Conservation (phyloP, 1,140 invertebrate species). For the Drosophila melanogaster region DNA sequence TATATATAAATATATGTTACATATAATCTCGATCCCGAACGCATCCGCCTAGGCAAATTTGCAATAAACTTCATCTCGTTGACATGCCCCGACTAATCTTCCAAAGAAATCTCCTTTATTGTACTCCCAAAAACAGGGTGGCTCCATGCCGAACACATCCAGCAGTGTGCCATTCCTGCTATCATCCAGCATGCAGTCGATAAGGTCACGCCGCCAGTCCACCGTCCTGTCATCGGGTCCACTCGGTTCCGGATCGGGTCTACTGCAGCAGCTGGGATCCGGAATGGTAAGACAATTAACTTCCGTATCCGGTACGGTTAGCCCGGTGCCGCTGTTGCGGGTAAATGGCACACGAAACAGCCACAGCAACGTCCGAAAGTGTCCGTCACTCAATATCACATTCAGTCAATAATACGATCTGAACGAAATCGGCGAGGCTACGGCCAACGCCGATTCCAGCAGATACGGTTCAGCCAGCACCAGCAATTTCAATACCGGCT, state of each 20-base stretch:
- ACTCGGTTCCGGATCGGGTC: constrained; percentile 87
- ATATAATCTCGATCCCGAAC: constrained; percentile 34
- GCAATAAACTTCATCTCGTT: background rate
- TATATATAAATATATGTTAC: background rate
- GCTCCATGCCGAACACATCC: constrained; percentile 94
- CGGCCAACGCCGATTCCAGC: constrained; percentile 58
- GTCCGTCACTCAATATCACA: constrained; percentile 89
- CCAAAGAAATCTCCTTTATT: constrained; percentile 85
- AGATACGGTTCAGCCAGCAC: constrained; percentile 38
- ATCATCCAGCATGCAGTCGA: constrained; percentile 92
- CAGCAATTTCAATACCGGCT: constrained; percentile 39
- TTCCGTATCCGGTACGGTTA: constrained; percentile 86
- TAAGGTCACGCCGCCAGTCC: constrained; percentile 91
- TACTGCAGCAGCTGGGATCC: constrained; percentile 92
- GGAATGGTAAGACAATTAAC: constrained; percentile 94
- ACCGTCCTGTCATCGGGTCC: constrained; percentile 86
- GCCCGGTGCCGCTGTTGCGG: constrained; percentile 83
- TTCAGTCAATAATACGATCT: constrained; percentile 85
- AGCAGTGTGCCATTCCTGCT: constrained; percentile 93
- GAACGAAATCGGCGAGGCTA: constrained; percentile 74
- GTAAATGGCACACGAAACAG: constrained; percentile 87
- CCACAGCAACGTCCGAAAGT: constrained; percentile 90
- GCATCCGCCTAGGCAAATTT: constrained; percentile 27
- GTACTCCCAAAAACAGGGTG: constrained; percentile 87
- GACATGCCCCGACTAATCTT: constrained; percentile 79